Percentiles rank a stretch among this genome's conserved stretches.
Evolutionary conservation across 2,888 invertebrate species (phyloP).

Genomic region (Xestoiulus laeticollis): DNA sequence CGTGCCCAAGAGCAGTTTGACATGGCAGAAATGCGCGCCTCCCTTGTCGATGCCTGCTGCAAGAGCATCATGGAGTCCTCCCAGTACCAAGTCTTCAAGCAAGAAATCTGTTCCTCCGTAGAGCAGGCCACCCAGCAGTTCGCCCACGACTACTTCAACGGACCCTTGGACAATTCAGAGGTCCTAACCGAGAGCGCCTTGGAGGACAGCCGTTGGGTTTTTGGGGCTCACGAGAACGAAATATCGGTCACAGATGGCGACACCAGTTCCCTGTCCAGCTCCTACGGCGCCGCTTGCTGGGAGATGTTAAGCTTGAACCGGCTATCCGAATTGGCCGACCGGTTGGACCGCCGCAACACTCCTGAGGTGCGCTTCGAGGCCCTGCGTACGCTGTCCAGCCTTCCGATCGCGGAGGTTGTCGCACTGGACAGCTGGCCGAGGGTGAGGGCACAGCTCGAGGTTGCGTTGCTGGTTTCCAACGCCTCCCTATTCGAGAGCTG

Average conservation of each 20-base stretch:
- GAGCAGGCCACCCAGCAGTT: slow-evolving; percentile 14
- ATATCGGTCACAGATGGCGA: neutral
- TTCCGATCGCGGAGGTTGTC: slow-evolving; percentile 32
- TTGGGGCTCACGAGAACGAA: neutral
- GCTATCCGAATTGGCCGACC: neutral
- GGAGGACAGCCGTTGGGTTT: neutral
- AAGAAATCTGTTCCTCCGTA: neutral
- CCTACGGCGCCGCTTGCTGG: slow-evolving; percentile 43
- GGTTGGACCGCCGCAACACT: neutral
- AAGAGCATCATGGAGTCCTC: neutral
- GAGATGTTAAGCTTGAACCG: slow-evolving; percentile 39
- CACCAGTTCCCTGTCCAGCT: slow-evolving; percentile 43
- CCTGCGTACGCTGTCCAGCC: neutral
- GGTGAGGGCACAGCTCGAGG: neutral
- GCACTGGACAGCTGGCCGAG: slow-evolving; percentile 6
- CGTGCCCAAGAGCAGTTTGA: neutral
- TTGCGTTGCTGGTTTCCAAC: neutral
- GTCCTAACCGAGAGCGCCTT: neutral
- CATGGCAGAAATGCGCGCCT: neutral
- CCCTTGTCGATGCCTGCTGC: neutral
- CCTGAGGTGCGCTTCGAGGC: neutral
- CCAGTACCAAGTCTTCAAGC: neutral
- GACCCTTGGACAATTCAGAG: neutral
- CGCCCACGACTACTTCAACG: neutral
- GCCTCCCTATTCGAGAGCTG: neutral